A percentile compares a stretch with the other conserved stretches of the same genome.
phyloP scores from a whole-genome alignment of 2,888 invertebrate genomes.

The Leptinotarsa juncta region DNA sequence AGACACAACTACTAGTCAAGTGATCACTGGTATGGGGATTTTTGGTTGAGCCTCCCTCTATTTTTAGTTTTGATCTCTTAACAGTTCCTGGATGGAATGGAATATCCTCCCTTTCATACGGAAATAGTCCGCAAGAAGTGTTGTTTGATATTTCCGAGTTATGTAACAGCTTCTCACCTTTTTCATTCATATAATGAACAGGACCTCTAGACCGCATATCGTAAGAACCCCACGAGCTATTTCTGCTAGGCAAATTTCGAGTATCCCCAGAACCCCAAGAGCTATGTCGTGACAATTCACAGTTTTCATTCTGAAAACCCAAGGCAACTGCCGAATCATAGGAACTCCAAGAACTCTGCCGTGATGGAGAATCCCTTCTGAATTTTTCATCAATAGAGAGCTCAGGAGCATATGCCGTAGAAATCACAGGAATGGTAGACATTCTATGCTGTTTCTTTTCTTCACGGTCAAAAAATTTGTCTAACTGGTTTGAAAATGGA shows the following conservation, averaged over 20 bases:
- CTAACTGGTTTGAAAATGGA: conserved; percentile 77
- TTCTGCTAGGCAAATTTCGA: conserved; percentile 73
- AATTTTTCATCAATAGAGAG: conserved; percentile 49
- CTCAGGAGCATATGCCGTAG: conserved; percentile 53
- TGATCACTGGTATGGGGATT: conserved; percentile 44
- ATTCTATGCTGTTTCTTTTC: conserved; percentile 67
- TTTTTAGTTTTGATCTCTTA: conserved; percentile 76
- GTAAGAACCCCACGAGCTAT: conserved; percentile 80
- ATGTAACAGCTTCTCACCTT: conserved; percentile 55
- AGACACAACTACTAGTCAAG: conserved; percentile 45
- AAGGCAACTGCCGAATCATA: conserved; percentile 82
- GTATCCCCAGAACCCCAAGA: conserved; percentile 86
- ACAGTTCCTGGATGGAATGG: conserved; percentile 79
- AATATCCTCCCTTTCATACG: conserved; percentile 72
- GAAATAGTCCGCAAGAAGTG: conserved; percentile 67
- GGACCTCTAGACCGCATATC: conserved; percentile 69
- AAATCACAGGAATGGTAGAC: conserved; percentile 62
- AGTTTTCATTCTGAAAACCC: conserved; percentile 69
- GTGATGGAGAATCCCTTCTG: conserved; percentile 69
- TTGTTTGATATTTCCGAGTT: conserved; percentile 51
- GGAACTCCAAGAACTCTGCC: conserved; percentile 83
- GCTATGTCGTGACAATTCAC: conserved; percentile 79
- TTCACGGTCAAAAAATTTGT: conserved; percentile 78
- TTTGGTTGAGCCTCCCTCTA: conserved; percentile 70
- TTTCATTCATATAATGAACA: conserved; percentile 60